phyloP scores from a whole-genome alignment of 2,888 invertebrate species.

The Notocelia uddmanniana region DNA sequence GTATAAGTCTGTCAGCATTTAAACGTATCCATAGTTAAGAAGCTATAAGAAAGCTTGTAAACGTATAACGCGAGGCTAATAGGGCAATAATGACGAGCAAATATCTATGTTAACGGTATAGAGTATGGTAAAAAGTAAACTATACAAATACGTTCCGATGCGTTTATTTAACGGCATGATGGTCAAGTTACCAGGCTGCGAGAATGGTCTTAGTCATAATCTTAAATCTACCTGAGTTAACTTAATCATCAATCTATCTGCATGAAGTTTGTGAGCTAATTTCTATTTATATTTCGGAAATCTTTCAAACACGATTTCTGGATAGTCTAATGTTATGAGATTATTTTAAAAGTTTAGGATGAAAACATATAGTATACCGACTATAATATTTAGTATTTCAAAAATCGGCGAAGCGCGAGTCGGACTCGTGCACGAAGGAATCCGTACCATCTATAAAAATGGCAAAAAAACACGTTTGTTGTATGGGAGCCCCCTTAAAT shows the following conservation, averaged over 20 bases:
- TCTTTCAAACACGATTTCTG: too few species aligned
- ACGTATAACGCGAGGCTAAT: constrained; percentile 55
- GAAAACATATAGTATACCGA: too few species aligned
- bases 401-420: too few species aligned
- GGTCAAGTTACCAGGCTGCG: constrained; percentile 49
- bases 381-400: too few species aligned
- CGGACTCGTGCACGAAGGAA: too few species aligned
- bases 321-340: too few species aligned
- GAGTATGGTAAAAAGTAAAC: constrained; percentile 82
- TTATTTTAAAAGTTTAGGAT: too few species aligned
- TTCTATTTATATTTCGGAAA: neutral
- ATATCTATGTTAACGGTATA: constrained; percentile 76
- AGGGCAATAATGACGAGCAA: constrained; percentile 77
- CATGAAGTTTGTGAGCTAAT: neutral
- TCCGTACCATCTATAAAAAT: too few species aligned
- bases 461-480: too few species aligned
- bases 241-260: neutral
- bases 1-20: neutral
- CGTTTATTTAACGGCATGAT: constrained; percentile 79
- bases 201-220: constrained; percentile 19
- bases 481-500: too few species aligned
- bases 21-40: neutral
- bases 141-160: constrained; percentile 81
- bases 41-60: constrained; percentile 6
- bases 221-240: neutral